Base-by-base conservation (phyloP, 2,888 invertebrate species). In the Synanthedon myopaeformis region DNA sequence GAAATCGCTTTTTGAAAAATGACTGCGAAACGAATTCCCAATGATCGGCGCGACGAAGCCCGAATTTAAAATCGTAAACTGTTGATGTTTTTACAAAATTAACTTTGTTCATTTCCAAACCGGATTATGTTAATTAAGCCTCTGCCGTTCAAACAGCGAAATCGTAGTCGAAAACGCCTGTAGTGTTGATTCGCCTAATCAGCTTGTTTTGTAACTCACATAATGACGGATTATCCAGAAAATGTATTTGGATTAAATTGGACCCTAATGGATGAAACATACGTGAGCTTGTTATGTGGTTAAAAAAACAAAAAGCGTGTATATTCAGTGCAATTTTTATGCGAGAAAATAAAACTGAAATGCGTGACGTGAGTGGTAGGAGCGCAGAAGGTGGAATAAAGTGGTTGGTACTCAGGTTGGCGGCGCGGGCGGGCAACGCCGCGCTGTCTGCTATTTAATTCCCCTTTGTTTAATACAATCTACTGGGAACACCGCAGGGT, bases 401-500 rank as follows among this genome's bases (percentile, higher is more conserved):
- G 72, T 72, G 73, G 69, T 66, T 68, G 68, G 65, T 67, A 57
- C 52, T 64, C 64, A 67, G 67, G 63, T 64, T 67, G 66, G 65
- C 69, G 73, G 76, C 70, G 75, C 70, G 72, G 71, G 67, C 77
- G 71, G 72, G 71, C 70, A 67, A 23, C 73, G 61, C 72, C 71
- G 65, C 58, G 48, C 72, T 76, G 72, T 76, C 74, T 76, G 69
- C 74, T 74, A 70, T 75, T 76, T 79, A 78, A 79, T 79, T 69
- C 76, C 67, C 74, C 72, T 77, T 79, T 79, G 74, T 76, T 76
- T 76, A 60, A 75, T 76, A 74, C 71, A 76, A 78, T 80, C 78
- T 76, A 77, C 77, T 60, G 67, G 66, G 73, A 74, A 68, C 74
- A 71, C 72, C 61, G 66, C 65, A 66, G 67, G 70, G 77, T 74